Evolutionary conservation across 2,113 vertebrate genomes (phyloP), one percentile per base, ranked within the genome.

Genomic region (Gila orcuttii): DNA sequence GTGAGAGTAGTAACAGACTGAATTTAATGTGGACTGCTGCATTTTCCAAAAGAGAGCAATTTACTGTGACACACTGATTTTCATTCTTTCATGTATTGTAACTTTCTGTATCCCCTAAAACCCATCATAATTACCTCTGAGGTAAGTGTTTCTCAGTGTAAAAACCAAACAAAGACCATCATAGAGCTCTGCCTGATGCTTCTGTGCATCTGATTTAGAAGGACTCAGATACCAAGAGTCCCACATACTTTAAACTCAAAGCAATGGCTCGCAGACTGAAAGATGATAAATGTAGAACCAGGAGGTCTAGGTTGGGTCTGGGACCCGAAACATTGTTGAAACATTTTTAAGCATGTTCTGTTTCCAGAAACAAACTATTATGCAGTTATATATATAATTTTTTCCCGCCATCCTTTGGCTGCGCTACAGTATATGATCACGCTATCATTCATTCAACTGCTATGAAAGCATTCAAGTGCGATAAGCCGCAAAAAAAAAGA

Each of bases 41-140:
- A 64, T 86, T 89, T 77, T 76, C 62, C 80, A 80, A 47, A 28
- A 71, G 31, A 85, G 84, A 86, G 89, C 62, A 78, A 86, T 89
- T 91, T 81, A 85, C 42, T 78, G 60, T 83, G 80, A 50, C 19
- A 89, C 74, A 89, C 74, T 85, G 88, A 88, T 88, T 89, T 88
- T 84, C 60, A 79, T 85, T 78, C 21, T 86, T 25, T 86, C 50
- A 25, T 86, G 82, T 36, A 42, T 25, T 75, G 59, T 75, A 83
- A 42, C 75, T 69, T 55, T 66, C 33, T 64, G 23, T 55, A 73
- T 36, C 33, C 69, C 21, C 21, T 8, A 39, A 79, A 85, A 75
- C 73, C 76, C 82, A 55, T 80, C 77, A 74, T 39, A 73, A 80
- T 80, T 64, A 77, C 66, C 45, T 80, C 9, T 62, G 66, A 64